Base-by-base conservation (phyloP, 2,888 invertebrate species). In the Zaprionus bogoriensis region DNA sequence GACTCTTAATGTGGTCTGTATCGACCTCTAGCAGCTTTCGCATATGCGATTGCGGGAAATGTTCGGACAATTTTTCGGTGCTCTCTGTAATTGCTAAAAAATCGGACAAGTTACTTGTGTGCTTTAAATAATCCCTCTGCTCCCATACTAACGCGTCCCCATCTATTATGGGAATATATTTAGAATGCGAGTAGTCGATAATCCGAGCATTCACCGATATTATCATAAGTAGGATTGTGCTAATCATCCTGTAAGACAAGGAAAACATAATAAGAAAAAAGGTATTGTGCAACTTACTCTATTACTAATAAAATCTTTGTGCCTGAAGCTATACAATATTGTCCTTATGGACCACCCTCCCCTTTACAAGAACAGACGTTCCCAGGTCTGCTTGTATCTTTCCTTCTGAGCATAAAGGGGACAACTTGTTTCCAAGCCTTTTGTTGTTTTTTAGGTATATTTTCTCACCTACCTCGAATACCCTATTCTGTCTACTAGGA, bases 111-210 rank as follows among this genome's bases (percentile, higher is more conserved):
- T 32, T 42, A 23, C 42, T 42, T 12, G 25, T 14, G 14, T 42
- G 25, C 25, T 14, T 42, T 42, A 25, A 42, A 25, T 42, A 25
- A 14, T 25, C 25, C 25, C 25, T 23, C 10, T 42, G 22, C 14
- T 39, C 23, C 57, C 65, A 61, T 20, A 66, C 42, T 2, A 38
- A 19, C 6, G 27, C 52, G 20, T 55, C 12, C 14, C 60, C 60
- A 30, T 60, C 65, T 20, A 41, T 39, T 1, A 66, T 36, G 2
- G 60, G 52, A 3, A 57, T 57, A 17, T 66, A 61, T 7, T 66
- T 23, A 1, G 46, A 28, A n/a, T 36, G 12, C 9, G 47, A 14
- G 20, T 45, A 59, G 17, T 65, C 54, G 2, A 30, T 65, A n/a
- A 59, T 23, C 3, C 22, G 12, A 10, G 23, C 36, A 1, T 4